Evolutionary conservation across 2,888 invertebrate species (phyloP).

Genomic region (Thereva nobilitata): DNA sequence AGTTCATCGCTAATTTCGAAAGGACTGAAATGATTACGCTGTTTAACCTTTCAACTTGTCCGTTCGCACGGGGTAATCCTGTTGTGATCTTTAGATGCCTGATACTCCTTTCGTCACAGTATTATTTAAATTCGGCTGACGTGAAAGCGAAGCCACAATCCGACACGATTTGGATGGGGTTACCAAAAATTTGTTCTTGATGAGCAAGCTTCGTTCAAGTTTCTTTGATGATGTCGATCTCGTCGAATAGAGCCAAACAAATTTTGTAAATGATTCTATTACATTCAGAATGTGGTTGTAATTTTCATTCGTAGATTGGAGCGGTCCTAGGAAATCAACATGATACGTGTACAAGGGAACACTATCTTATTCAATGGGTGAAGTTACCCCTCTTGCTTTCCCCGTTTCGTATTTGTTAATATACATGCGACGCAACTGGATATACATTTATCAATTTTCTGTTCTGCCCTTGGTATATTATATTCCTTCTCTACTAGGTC

Average conservation of each 20-base stretch:
- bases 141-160: constrained; percentile 52
- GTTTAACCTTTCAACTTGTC: too few relatives aligned
- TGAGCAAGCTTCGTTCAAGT: not conserved
- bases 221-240: constrained; percentile 1
- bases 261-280: constrained; percentile 44
- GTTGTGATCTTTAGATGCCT: constrained; percentile 41
- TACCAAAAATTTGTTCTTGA: constrained; percentile 50
- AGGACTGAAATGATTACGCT: too few relatives aligned
- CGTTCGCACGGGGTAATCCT: not conserved
- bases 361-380: constrained; percentile 48
- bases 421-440: constrained; percentile 12
- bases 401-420: constrained; percentile 41
- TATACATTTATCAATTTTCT: constrained; percentile 10
- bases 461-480: constrained; percentile 43
- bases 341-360: constrained; percentile 47
- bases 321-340: constrained; percentile 50
- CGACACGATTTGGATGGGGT: constrained; percentile 49
- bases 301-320: too few relatives aligned
- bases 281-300: too few relatives aligned
- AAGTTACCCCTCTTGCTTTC: constrained; percentile 49
- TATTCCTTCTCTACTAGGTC: constrained; percentile 45
- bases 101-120: constrained; percentile 49
- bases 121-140: constrained; percentile 49
- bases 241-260: constrained; percentile 1
- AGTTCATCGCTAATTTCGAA: too few relatives aligned